These are phyloP conservation scores for Planiliza haematocheilus DNA, from an alignment of 2,113 vertebrate species.

Conservation along the genomic window DNA sequence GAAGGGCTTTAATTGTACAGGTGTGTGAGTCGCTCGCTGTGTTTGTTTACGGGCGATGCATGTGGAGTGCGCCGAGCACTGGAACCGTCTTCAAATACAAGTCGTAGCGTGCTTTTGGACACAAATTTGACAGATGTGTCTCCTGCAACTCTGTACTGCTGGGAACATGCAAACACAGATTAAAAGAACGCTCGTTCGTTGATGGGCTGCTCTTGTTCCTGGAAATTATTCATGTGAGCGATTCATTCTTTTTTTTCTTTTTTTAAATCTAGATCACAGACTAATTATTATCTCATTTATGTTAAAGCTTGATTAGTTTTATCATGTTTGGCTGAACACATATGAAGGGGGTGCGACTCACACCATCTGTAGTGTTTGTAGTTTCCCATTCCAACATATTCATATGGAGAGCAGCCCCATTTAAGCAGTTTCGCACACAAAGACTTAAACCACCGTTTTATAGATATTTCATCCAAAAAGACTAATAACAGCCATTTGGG, in stretches of 20 bases:
- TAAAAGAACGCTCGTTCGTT: not conserved
- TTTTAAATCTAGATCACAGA: conserved; percentile 1
- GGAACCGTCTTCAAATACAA: not conserved
- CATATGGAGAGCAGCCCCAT: not conserved
- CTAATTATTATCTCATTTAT: too few relatives aligned
- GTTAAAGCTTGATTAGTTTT: too few relatives aligned
- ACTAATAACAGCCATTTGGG: not conserved
- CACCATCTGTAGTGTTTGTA: too few relatives aligned
- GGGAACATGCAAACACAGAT: not conserved
- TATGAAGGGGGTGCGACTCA: not conserved
- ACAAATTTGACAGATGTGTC: not conserved
- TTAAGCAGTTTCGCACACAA: conserved; percentile 5
- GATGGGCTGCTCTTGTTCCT: conserved; percentile 3
- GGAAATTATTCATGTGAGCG: conserved; percentile 8
- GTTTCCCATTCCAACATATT: not conserved
- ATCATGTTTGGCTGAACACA: not conserved
- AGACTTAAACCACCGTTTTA: too few relatives aligned
- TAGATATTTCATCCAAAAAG: not conserved
- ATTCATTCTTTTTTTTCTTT: not conserved
- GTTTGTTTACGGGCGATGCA: not conserved
- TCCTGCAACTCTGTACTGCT: not conserved
- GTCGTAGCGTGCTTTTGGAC: conserved; percentile 1
- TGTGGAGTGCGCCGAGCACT: not conserved
- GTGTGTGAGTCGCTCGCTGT: not conserved
- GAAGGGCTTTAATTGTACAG: conserved; percentile 9